Conservation (phyloP, 2,797 vertebrate genomes). For the Gambusia yucatana region DNA sequence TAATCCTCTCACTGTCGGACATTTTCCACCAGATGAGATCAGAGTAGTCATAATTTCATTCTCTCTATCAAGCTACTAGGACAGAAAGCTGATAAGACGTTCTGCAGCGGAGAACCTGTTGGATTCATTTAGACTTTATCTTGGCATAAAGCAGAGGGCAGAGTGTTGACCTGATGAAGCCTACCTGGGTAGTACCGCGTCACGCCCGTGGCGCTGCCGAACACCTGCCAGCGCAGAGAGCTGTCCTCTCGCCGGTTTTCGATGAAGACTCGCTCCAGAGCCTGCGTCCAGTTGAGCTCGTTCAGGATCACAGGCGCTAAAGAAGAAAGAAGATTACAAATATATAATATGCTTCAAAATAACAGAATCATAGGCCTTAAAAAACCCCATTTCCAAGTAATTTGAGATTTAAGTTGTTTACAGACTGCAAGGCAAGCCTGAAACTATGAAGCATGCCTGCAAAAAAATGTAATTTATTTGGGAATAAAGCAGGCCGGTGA, state of each 20-base stretch:
- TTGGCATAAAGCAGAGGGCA: slow-evolving; percentile 41
- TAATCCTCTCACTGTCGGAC: slow-evolving; percentile 49
- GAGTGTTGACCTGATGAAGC: slow-evolving; percentile 42
- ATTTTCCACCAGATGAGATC: slow-evolving; percentile 70
- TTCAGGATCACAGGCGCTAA: slow-evolving; percentile 95
- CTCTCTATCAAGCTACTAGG: slow-evolving; percentile 63
- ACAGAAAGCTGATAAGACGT: slow-evolving; percentile 73
- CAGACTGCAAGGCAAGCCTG: background rate
- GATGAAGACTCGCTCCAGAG: slow-evolving; percentile 93
- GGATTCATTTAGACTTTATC: slow-evolving; percentile 77
- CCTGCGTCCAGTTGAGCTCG: slow-evolving; percentile 97
- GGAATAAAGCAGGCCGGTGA: background rate
- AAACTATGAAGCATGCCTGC: background rate
- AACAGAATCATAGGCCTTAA: background rate
- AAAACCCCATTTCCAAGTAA: background rate
- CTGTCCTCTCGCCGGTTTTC: slow-evolving; percentile 93
- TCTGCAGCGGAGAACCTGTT: slow-evolving; percentile 49
- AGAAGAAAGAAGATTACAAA: background rate
- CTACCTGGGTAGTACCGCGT: slow-evolving; percentile 88
- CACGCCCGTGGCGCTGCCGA: slow-evolving; percentile 96
- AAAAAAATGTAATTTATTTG: background rate
- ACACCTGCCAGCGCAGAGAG: slow-evolving; percentile 97
- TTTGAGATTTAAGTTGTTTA: background rate
- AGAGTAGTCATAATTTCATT: slow-evolving; percentile 75
- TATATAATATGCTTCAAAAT: background rate